Percentiles rank a stretch among this genome's conserved stretches.
Conservation (phyloP, 1,140 invertebrate species). For the Apis mellifera region Amel_HAv3.1 CM009941.2:14510001-14510500, state of each 20-base stretch:
- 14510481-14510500: background rate
- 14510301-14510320: background rate
- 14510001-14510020: constrained; percentile 75
- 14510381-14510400: constrained; percentile 59
- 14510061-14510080: background rate
- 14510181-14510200: constrained; percentile 22
- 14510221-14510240: constrained; percentile 56
- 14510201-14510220: background rate
- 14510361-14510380: constrained; percentile 34
- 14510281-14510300: background rate
- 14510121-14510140: background rate
- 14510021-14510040: constrained; percentile 68
- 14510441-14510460: constrained; percentile 1
- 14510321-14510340: constrained; percentile 41
- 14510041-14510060: constrained; percentile 23
- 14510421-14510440: constrained; percentile 63
- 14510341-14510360: constrained; percentile 39
- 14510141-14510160: constrained; percentile 46
- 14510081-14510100: background rate
- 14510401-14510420: constrained; percentile 70
- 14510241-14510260: constrained; percentile 70
- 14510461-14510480: constrained; percentile 16
- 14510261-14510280: constrained; percentile 63
- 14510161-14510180: background rate
- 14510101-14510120: background rate